These are phyloP conservation scores for Epinephelus lanceolatus DNA, from an alignment of 2,113 vertebrate species.

Conservation along the genomic window DNA sequence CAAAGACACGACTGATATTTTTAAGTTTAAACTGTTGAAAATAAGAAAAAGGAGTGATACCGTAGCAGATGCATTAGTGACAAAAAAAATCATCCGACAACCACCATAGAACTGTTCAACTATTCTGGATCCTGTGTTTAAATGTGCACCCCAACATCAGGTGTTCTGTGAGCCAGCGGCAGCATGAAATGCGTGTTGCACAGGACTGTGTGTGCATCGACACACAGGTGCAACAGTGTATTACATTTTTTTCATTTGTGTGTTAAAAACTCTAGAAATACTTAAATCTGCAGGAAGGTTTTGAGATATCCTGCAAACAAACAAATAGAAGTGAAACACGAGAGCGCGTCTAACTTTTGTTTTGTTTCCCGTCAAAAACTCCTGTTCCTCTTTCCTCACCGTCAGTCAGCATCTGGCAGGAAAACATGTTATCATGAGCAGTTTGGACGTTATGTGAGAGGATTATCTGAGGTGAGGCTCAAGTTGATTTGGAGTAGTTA, in stretches of 20 bases:
- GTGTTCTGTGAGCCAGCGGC: no score
- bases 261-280: neutral
- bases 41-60: no score
- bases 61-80: no score
- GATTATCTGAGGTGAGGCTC: conserved; percentile 69
- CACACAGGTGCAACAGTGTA: neutral
- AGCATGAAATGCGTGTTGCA: neutral
- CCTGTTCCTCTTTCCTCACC: neutral
- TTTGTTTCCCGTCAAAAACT: neutral
- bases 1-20: no score
- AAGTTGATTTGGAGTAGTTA: conserved; percentile 23
- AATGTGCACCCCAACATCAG: no score
- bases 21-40: no score
- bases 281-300: neutral
- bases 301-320: neutral
- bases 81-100: no score
- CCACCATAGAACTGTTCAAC: no score
- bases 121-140: no score
- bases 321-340: neutral
- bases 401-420: neutral
- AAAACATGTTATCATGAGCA: conserved; percentile 33
- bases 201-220: neutral
- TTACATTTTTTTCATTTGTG: neutral
- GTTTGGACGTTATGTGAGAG: conserved; percentile 16
- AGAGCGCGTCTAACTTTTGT: neutral